A percentile compares a stretch with the other conserved stretches of the same genome.
Conservation (phyloP, 1,140 invertebrate species). For the Lethrus apterus region DNA sequence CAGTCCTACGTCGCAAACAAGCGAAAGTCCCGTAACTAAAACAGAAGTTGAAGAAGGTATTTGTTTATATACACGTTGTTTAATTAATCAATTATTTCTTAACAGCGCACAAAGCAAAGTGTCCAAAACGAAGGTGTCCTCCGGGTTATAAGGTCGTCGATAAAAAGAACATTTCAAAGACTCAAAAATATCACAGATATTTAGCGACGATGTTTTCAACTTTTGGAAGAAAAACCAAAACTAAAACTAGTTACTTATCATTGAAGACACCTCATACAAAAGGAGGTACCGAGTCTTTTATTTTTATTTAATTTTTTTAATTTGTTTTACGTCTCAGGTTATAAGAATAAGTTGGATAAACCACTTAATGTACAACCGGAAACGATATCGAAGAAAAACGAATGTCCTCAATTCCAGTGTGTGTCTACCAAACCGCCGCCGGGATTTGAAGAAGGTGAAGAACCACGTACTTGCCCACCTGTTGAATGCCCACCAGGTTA, state of each 20-base stretch:
- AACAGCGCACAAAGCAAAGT: slow-evolving; percentile 19
- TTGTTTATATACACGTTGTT: neutral
- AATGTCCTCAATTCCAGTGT: slow-evolving; percentile 50
- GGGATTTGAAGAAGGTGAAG: neutral
- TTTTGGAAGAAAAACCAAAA: slow-evolving; percentile 16
- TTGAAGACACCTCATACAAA: slow-evolving; percentile 19
- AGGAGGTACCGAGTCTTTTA: too few relatives aligned
- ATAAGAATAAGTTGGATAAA: too few relatives aligned
- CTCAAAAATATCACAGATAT: slow-evolving; percentile 34
- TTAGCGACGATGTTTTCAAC: slow-evolving; percentile 30
- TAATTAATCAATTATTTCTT: slow-evolving; percentile 2
- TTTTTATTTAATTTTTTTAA: too few relatives aligned
- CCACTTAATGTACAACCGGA: too few relatives aligned
- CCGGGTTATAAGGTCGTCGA: slow-evolving; percentile 47
- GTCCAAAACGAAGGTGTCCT: slow-evolving; percentile 49
- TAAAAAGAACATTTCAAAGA: slow-evolving; percentile 33
- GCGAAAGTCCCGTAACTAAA: neutral
- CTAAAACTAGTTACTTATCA: slow-evolving; percentile 7
- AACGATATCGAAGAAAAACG: slow-evolving; percentile 1
- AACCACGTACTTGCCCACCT: slow-evolving; percentile 39
- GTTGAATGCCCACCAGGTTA: slow-evolving; percentile 52
- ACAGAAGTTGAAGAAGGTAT: neutral
- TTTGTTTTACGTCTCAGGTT: too few relatives aligned
- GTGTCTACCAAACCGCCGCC: slow-evolving; percentile 41
- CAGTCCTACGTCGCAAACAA: slow-evolving; percentile 9